Evolutionary conservation across 2,888 invertebrate genomes (phyloP).

Genomic region (Mythimna pallens): DNA sequence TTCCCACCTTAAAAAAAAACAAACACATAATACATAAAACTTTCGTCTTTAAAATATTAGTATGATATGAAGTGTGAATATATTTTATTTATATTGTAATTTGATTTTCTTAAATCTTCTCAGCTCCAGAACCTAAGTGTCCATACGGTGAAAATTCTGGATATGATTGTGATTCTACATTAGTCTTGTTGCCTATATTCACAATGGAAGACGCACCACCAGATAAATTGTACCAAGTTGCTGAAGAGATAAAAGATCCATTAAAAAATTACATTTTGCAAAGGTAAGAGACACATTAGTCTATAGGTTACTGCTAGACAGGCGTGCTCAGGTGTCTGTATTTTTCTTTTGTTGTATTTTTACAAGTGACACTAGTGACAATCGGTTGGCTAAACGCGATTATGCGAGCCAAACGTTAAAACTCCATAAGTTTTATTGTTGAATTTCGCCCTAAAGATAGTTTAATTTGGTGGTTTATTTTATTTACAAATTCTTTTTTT

Average conservation of each 20-base stretch:
- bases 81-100: too few relatives aligned
- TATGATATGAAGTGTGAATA: too few relatives aligned
- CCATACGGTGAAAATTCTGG: constrained; percentile 44
- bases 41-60: too few relatives aligned
- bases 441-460: too few relatives aligned
- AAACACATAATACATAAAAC: too few relatives aligned
- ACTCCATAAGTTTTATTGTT: too few relatives aligned
- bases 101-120: constrained; percentile 1
- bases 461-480: neutral
- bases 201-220: constrained; percentile 80
- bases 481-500: neutral
- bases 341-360: too few relatives aligned
- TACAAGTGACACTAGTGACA: too few relatives aligned
- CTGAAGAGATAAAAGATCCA: constrained; percentile 30
- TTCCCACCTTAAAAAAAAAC: too few relatives aligned
- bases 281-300: constrained; percentile 28
- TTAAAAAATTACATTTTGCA: constrained; percentile 39
- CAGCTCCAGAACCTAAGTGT: constrained; percentile 19
- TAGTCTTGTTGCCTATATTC: constrained; percentile 81
- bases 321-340: neutral
- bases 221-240: constrained; percentile 63
- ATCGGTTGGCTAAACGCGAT: too few relatives aligned
- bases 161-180: constrained; percentile 73
- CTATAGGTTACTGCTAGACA: too few relatives aligned
- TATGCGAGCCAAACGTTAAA: too few relatives aligned